These are phyloP conservation scores for Calonectris borealis DNA, from an alignment of 2,113 vertebrate species.

Conservation along the genomic window DNA sequence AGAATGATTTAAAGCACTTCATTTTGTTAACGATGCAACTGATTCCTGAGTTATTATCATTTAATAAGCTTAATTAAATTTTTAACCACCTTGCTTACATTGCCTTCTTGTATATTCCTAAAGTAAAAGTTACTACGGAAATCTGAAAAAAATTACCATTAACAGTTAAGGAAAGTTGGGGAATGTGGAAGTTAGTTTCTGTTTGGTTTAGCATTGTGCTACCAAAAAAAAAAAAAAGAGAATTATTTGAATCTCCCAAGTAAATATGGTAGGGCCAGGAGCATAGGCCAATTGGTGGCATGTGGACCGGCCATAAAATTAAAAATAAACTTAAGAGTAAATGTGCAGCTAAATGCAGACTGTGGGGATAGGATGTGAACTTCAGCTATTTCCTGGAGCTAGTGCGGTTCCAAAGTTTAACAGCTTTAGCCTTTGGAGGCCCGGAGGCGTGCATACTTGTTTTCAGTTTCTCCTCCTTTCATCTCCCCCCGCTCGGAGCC, in stretches of 20 bases:
- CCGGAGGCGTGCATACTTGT: conserved; percentile 65
- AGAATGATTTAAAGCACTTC: background rate
- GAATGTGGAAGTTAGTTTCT: background rate
- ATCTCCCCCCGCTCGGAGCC: conserved; percentile 43
- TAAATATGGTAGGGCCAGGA: background rate
- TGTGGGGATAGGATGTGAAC: conserved; percentile 60
- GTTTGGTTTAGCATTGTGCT: background rate
- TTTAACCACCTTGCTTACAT: background rate
- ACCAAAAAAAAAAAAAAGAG: background rate
- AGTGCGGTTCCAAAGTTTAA: conserved; percentile 59
- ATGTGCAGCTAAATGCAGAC: conserved; percentile 62
- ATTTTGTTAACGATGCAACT: background rate
- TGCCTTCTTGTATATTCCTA: background rate
- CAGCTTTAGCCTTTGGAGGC: conserved; percentile 68
- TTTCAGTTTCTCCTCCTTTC: conserved; percentile 63
- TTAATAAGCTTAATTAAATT: background rate
- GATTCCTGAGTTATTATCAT: background rate
- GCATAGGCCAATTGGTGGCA: background rate
- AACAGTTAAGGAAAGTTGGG: background rate
- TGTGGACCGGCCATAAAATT: conserved; percentile 10
- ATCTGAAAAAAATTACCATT: background rate
- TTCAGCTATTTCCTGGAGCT: conserved; percentile 68
- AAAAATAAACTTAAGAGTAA: conserved; percentile 63
- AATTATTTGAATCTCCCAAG: background rate
- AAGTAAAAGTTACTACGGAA: background rate